phyloP scores from a whole-genome alignment of 1,140 invertebrate species.

The Limonius californicus region DNA sequence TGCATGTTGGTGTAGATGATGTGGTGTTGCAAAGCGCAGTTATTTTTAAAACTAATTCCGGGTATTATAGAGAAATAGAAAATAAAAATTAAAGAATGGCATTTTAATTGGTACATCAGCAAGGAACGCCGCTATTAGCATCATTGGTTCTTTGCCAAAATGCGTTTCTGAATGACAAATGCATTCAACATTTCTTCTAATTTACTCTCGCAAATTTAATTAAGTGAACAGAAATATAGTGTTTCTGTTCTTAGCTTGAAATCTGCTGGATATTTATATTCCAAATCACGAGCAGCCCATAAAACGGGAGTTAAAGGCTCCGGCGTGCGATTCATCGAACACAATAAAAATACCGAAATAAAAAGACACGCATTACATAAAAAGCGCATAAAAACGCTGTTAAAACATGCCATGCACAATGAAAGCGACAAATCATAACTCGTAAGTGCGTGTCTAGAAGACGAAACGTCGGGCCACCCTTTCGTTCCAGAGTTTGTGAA shows the following conservation, averaged over 20 bases:
- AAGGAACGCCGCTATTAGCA: slow-evolving; percentile 22
- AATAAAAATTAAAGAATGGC: background rate
- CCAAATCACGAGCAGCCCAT: background rate
- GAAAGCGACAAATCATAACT: background rate
- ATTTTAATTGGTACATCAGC: slow-evolving; percentile 27
- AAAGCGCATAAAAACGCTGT: background rate
- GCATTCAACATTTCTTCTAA: slow-evolving; percentile 23
- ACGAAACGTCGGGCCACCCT: too few relatives aligned
- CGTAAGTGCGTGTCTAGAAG: background rate
- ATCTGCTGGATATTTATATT: background rate
- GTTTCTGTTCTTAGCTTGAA: slow-evolving; percentile 13
- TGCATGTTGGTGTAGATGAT: too few relatives aligned
- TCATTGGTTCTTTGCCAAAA: slow-evolving; percentile 22
- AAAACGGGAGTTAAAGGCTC: background rate
- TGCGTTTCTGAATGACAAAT: slow-evolving; percentile 22
- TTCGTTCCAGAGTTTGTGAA: too few relatives aligned
- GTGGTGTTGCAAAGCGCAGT: too few relatives aligned
- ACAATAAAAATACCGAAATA: background rate
- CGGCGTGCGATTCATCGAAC: background rate
- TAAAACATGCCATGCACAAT: background rate
- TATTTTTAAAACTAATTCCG: slow-evolving; percentile 3
- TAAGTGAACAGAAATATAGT: slow-evolving; percentile 25
- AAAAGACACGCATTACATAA: background rate
- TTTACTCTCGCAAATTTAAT: slow-evolving; percentile 28
- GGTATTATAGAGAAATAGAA: background rate